Percentiles rank a stretch among this genome's conserved stretches.
These are phyloP conservation scores for Bombycilla garrulus DNA, from an alignment of 2,113 vertebrate genomes.

Conservation along the genomic window DNA sequence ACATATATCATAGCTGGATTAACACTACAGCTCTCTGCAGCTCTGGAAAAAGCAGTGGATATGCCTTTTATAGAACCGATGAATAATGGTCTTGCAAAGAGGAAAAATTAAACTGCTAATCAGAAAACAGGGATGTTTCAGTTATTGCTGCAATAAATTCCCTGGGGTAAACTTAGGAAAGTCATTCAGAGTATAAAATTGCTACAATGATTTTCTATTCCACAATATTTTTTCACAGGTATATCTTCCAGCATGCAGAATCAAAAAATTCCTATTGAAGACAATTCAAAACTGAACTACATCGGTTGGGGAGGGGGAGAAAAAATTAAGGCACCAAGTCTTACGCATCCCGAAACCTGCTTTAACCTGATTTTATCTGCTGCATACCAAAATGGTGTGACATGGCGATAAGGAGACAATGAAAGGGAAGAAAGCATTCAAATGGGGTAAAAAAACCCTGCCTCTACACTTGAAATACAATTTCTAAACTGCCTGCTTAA, in stretches of 20 bases:
- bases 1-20: slow-evolving; percentile 4
- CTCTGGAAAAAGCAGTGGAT: neutral
- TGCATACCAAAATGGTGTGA: neutral
- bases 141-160: neutral
- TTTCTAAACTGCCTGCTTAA: neutral
- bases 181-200: neutral
- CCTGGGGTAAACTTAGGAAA: neutral
- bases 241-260: neutral
- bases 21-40: neutral
- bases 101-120: neutral
- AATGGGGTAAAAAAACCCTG: neutral
- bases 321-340: neutral
- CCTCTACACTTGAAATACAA: neutral
- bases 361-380: neutral
- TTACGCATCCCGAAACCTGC: neutral
- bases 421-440: neutral
- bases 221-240: neutral
- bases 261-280: neutral
- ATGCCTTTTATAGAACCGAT: neutral
- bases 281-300: neutral
- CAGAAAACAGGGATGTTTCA: neutral
- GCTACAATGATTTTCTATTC: neutral
- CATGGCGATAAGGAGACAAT: fast-evolving
- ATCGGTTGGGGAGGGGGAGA: neutral
- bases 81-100: neutral